Conservation (phyloP, 1,140 invertebrate species). For the Papilio machaon region DNA sequence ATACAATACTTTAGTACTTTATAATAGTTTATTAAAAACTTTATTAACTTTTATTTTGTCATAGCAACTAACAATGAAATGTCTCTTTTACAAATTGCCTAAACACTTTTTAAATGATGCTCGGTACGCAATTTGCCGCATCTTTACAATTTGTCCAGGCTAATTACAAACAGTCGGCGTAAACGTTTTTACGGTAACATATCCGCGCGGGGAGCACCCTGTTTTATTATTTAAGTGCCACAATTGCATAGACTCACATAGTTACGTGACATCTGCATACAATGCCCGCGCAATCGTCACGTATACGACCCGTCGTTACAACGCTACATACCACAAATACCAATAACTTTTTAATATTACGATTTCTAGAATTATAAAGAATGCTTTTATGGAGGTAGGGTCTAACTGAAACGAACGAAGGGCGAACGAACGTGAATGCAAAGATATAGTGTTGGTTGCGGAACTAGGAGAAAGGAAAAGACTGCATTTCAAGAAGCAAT, state of each 20-base stretch:
- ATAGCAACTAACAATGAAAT: background rate
- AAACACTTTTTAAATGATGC: background rate
- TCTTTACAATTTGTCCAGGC: background rate
- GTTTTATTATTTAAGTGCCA: constrained; percentile 43
- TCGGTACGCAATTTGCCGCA: no score
- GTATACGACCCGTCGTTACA: constrained; percentile 4
- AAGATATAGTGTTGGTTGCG: no score
- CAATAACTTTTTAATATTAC: background rate
- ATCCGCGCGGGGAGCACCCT: constrained; percentile 35
- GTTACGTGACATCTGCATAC: constrained; percentile 33
- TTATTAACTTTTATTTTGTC: no score
- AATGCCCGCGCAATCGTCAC: constrained; percentile 24
- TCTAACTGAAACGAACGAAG: no score
- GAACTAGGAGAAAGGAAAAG: no score
- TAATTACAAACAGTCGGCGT: background rate
- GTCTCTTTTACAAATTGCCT: background rate
- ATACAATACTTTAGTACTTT: no score
- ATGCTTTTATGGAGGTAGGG: background rate
- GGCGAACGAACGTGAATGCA: no score
- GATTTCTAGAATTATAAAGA: background rate
- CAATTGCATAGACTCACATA: constrained; percentile 39
- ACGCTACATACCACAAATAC: background rate
- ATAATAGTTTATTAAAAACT: no score
- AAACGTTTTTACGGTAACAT: background rate
- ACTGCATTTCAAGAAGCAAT: no score